Base-by-base conservation (phyloP, 1,140 invertebrate species). In the Drusus annulatus region DNA sequence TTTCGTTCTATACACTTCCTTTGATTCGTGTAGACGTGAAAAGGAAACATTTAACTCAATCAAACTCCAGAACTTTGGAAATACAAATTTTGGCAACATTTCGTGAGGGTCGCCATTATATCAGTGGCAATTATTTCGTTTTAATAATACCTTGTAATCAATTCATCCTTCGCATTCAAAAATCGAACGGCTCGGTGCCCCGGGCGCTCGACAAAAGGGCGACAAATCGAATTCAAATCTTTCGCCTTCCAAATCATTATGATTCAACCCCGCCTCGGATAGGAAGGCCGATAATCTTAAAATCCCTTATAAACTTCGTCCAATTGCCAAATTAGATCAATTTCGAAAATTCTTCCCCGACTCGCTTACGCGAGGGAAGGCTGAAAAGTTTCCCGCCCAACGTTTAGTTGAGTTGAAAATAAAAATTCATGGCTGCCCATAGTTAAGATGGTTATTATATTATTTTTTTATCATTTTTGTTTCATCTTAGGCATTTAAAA, bases 301-400 rank as follows among this genome's bases (percentile, higher is more conserved):
- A 60, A 60, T 19, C 58, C 58, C 19, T 21, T 23, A 45, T 60
- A 23, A 60, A 60, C 58, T 60, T 60, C n/a, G 21, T 60, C 58
- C 58, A 60, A 60, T 60, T 60, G 58, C 58, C 58, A 60, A 60
- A 60, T 60, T 60, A 60, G 58, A 60, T 60, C 58, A 60, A 60
- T 60, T 60, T 60, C 58, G 8, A 23, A 60, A 60, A 60, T 60
- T 60, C 58, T 60, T 60, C 58, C 19, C 13, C 58, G n/a, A 60
- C 25, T 60, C 58, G 58, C 21, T 60, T 60, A 60, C 23, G 58
- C 36, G 36, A 45, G 36, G 36, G 36, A 45, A 13, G 36, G 8
- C 36, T 45, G 36, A 13, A 45, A 45, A 45, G 36, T 45, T 45
- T 45, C 36, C 1, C 36, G 36, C 5, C 36, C 13, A 13, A 13